Base-by-base conservation (phyloP, 2,888 invertebrate genomes). In the Nysson spinosus region DNA sequence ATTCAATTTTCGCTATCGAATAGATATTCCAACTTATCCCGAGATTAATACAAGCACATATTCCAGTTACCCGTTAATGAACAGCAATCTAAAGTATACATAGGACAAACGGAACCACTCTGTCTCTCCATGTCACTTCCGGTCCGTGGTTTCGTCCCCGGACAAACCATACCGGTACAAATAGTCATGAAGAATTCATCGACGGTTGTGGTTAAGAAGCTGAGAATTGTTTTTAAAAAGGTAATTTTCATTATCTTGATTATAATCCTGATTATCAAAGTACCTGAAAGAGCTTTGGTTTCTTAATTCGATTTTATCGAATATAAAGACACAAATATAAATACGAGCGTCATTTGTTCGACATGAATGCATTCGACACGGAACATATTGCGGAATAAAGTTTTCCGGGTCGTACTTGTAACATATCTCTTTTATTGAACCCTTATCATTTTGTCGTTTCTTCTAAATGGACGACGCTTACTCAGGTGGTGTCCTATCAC, bases 141-240 rank as follows among this genome's bases (percentile, higher is more conserved):
- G n/a, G 83, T 84, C 16, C 79, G 82, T 9, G 87, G 87, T 6
- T 87, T 80, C 67, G 87, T 87, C 11, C 85, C 87, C 16, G 87
- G 87, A 0, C 86, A 87, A 64, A 75, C 80, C 11, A 81, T 87
- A 54, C 81, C 83, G 7, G 63, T 87, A 17, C 72, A 77, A 26
- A 81, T 86, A 4, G 75, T 74, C 39, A 50, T 85, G 16, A 80
- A 80, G 43, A 87, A 87, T 58, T 57, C 68, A 6, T 80, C 84
- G 9, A 78, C 78, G 22, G 69, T 84, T 0, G 69, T 71, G 14
- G 72, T 86, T 28, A 79, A 74, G 55, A 83, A 82, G 46, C 52
- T 85, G 32, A 71, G 83, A 30, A 75, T 84, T 12, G 77, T 83
- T 37, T 80, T 83, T 3, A 84, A 83, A 64, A 84, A 84, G 81